Evolutionary conservation across 37 sponge, comb jelly and placozoan genomes (phyloP).

Genomic region (Ianthella basta): DNA sequence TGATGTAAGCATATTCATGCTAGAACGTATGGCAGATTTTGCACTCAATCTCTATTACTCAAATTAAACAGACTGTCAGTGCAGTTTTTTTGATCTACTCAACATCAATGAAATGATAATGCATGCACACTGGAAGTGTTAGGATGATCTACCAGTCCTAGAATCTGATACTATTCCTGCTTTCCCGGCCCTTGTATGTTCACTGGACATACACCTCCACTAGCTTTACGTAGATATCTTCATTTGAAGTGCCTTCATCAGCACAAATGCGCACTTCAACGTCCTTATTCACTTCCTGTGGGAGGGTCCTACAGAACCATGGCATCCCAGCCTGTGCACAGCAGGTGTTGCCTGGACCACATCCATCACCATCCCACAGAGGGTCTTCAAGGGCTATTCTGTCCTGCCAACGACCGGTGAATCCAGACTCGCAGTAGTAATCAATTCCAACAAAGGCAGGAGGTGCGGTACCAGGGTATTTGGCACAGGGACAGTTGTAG

Average conservation of each 20-base stretch:
- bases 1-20: no score
- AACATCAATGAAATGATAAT: no score
- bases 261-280: slow-evolving; percentile 22
- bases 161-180: no score
- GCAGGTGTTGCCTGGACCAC: slow-evolving; percentile 24
- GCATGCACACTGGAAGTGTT: no score
- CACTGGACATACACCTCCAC: slow-evolving; percentile 27
- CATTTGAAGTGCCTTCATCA: neutral
- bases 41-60: no score
- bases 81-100: no score
- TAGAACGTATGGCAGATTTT: no score
- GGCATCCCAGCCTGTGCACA: slow-evolving; percentile 21
- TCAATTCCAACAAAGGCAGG: slow-evolving; percentile 21
- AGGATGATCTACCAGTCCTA: no score
- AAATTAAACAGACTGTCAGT: no score
- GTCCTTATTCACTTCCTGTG: neutral
- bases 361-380: slow-evolving; percentile 32
- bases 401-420: neutral
- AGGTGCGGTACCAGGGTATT: neutral
- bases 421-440: slow-evolving; percentile 26
- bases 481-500: slow-evolving; percentile 30
- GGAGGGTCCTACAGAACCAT: slow-evolving; percentile 29
- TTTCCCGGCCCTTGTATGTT: neutral
- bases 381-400: slow-evolving; percentile 8
- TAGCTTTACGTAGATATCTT: slow-evolving; percentile 8